These are phyloP conservation scores for Cyprinodon variegatus DNA, from an alignment of 2,113 vertebrate species.

Conservation along the genomic window DNA sequence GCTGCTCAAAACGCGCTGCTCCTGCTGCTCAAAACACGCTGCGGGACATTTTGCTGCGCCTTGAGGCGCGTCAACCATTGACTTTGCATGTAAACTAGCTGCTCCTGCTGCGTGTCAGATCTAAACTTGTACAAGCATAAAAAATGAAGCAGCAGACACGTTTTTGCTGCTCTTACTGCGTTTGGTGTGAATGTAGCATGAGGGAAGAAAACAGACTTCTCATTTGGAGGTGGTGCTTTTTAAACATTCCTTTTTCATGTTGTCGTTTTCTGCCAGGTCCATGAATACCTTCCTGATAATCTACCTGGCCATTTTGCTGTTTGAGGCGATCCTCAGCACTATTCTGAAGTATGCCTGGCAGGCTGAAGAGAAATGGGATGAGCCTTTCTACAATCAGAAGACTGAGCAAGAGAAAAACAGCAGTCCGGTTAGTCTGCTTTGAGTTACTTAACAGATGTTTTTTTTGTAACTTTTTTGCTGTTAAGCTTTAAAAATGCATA, in stretches of 20 bases:
- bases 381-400: conserved; percentile 95
- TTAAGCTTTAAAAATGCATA: not conserved
- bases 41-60: no score
- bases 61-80: no score
- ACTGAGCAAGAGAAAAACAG: conserved; percentile 95
- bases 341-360: conserved; percentile 98
- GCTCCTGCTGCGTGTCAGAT: no score
- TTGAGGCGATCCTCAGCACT: conserved; percentile 94
- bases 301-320: conserved; percentile 94
- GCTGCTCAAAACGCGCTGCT: no score
- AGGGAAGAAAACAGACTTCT: not conserved
- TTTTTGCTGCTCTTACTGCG: no score
- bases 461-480: conserved; percentile 7
- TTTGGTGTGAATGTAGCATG: no score
- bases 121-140: no score
- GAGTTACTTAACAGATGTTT: conserved; percentile 3
- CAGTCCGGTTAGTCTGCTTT: conserved; percentile 76
- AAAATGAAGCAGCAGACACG: no score
- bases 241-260: not conserved
- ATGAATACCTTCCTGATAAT: conserved; percentile 99
- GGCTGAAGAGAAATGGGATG: conserved; percentile 91
- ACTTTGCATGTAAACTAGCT: no score
- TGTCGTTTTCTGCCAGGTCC: conserved; percentile 80
- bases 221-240: not conserved
- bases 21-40: no score